These are phyloP conservation scores for Metridium senile DNA, from an alignment of 92 coral and sea anemone genomes.

Conservation along the genomic window DNA sequence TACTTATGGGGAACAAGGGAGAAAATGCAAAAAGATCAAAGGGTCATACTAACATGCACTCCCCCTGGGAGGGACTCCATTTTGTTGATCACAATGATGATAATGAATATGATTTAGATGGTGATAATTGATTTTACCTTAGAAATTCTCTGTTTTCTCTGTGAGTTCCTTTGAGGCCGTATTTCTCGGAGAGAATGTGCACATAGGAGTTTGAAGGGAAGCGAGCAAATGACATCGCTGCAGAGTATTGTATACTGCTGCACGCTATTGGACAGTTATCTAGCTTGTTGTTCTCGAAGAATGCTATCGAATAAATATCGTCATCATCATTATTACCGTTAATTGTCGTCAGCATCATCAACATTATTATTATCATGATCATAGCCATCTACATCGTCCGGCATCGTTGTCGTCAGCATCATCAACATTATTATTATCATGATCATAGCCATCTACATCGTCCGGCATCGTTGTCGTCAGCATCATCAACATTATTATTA, in stretches of 20 bases:
- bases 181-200: constrained; percentile 46
- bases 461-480: neutral
- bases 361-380: neutral
- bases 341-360: too few relatives aligned
- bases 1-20: too few relatives aligned
- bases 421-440: neutral
- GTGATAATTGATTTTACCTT: too few relatives aligned
- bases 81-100: too few relatives aligned
- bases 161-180: constrained; percentile 50
- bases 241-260: constrained; percentile 79
- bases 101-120: too few relatives aligned
- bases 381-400: neutral
- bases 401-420: neutral
- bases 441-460: neutral
- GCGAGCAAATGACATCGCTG: constrained; percentile 72
- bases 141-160: constrained; percentile 71
- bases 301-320: constrained; percentile 19
- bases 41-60: too few relatives aligned
- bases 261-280: constrained; percentile 90
- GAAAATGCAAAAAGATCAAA: too few relatives aligned
- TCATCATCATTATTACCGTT: neutral
- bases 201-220: constrained; percentile 74
- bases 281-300: constrained; percentile 67
- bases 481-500: too few relatives aligned
- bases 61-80: too few relatives aligned